Evolutionary conservation across 92 coral and sea anemone genomes (phyloP).

Genomic region (Porites divaricata): DNA sequence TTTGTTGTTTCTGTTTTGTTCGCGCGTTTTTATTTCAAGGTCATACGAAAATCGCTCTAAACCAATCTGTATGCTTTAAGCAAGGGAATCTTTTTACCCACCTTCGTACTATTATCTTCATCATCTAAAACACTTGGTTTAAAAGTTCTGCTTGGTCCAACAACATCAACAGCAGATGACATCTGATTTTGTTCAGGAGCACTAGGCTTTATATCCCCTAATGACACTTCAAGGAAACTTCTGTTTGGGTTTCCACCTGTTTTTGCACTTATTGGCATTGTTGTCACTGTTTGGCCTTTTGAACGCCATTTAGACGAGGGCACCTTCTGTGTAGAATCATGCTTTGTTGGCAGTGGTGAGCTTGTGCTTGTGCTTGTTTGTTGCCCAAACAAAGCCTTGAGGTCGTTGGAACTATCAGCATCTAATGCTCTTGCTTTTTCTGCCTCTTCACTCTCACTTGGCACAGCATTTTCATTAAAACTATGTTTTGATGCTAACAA

Average conservation of each 20-base stretch:
- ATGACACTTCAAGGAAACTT: conserved; percentile 9
- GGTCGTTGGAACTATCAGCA: conserved; percentile 22
- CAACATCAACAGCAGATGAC: not conserved
- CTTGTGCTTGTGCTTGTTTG: not conserved
- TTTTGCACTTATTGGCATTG: not conserved
- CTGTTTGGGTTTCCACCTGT: not conserved
- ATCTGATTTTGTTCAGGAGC: not conserved
- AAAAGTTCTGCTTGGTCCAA: not conserved
- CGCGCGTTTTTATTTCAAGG: too few species aligned
- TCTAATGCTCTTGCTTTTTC: conserved; percentile 5
- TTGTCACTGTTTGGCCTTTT: not conserved
- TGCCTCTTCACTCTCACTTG: not conserved
- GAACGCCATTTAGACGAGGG: conserved; percentile 2
- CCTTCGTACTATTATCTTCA: not conserved
- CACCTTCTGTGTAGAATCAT: not conserved
- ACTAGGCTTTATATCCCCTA: conserved; percentile 19
- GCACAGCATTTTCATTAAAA: not conserved
- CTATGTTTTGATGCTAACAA: not conserved
- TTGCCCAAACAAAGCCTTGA: not conserved
- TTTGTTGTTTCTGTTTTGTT: too few species aligned
- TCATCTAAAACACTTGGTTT: not conserved
- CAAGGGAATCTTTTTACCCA: not conserved
- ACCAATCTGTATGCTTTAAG: too few species aligned
- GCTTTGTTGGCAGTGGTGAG: not conserved
- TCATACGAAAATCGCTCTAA: too few species aligned